Percentiles rank a stretch among this genome's conserved stretches.
Evolutionary conservation across 1,140 invertebrate species (phyloP).

Genomic region (Conus betulinus): DNA sequence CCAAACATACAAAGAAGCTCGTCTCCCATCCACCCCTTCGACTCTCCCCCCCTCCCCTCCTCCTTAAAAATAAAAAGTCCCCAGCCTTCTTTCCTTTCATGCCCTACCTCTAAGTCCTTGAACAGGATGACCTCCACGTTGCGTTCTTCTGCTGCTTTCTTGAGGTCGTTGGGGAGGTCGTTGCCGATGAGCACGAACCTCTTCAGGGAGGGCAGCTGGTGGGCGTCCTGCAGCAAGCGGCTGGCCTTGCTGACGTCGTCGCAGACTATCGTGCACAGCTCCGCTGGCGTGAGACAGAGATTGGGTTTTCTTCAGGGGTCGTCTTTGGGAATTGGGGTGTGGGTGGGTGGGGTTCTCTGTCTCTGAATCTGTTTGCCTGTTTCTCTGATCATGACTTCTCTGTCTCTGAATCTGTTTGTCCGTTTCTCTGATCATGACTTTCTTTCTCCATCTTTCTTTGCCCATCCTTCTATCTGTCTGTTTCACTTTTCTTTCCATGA

Average conservation of each 20-base stretch:
- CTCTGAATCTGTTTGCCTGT: background rate
- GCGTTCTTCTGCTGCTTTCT: slow-evolving; percentile 33
- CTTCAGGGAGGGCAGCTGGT: slow-evolving; percentile 42
- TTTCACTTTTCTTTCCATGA: too few species aligned
- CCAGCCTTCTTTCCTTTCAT: too few species aligned
- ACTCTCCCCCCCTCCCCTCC: background rate
- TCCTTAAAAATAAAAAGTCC: too few species aligned
- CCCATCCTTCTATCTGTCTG: too few species aligned
- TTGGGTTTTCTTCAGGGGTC: background rate
- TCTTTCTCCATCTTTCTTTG: too few species aligned
- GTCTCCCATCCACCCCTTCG: background rate
- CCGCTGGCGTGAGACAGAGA: slow-evolving; percentile 47
- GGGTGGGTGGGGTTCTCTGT: background rate
- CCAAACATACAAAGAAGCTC: background rate
- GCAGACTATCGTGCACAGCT: slow-evolving; percentile 83
- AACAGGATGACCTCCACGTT: slow-evolving; percentile 49
- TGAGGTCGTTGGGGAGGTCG: slow-evolving; percentile 32
- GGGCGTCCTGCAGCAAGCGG: slow-evolving; percentile 83
- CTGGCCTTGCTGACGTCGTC: slow-evolving; percentile 88
- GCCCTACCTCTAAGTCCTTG: slow-evolving; percentile 50
- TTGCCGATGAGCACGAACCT: slow-evolving; percentile 53
- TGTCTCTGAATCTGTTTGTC: too few species aligned
- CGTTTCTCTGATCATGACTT: too few species aligned
- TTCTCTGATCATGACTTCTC: background rate
- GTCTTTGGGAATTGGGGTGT: background rate